These are phyloP conservation scores for Drosophila phalerata DNA, from an alignment of 2,888 invertebrate genomes.

Conservation along the genomic window DNA sequence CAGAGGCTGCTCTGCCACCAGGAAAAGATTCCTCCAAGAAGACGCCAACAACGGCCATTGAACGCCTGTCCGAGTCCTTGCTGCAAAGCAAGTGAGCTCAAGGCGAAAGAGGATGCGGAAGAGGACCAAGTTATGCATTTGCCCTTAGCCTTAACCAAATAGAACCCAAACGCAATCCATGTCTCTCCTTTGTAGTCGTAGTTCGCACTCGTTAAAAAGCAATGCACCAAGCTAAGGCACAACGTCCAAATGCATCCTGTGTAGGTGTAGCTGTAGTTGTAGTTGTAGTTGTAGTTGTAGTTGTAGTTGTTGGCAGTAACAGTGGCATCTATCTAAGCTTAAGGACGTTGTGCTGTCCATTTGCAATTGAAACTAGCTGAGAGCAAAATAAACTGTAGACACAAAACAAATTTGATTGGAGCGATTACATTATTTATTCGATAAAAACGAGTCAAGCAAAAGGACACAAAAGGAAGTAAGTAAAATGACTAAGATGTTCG, in stretches of 20 bases:
- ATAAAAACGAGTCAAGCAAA: constrained; percentile 16
- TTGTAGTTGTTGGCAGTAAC: neutral
- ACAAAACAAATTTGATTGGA: neutral
- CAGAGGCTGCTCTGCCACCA: constrained; percentile 57
- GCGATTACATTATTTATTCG: constrained; percentile 30
- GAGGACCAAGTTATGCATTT: constrained; percentile 60
- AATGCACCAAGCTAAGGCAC: constrained; percentile 60
- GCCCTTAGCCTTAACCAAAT: constrained; percentile 28
- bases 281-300: constrained; percentile 28
- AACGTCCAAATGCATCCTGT: constrained; percentile 45
- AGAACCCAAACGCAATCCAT: neutral
- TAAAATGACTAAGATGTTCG: neutral
- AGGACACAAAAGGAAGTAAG: neutral
- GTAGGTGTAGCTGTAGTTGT: constrained; percentile 34
- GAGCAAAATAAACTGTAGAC: constrained; percentile 60
- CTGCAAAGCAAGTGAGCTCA: constrained; percentile 64
- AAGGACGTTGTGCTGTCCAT: constrained; percentile 64
- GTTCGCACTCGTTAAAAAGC: constrained; percentile 66
- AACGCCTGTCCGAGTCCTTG: constrained; percentile 76
- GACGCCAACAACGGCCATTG: constrained; percentile 67
- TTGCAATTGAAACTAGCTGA: constrained; percentile 35
- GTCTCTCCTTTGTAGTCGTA: constrained; percentile 34
- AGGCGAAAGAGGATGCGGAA: neutral
- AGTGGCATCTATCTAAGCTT: constrained; percentile 43
- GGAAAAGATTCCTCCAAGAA: constrained; percentile 58